These are phyloP conservation scores for Pocillopora verrucosa DNA, from an alignment of 64 coral and sea anemone genomes.

Conservation along the genomic window DNA sequence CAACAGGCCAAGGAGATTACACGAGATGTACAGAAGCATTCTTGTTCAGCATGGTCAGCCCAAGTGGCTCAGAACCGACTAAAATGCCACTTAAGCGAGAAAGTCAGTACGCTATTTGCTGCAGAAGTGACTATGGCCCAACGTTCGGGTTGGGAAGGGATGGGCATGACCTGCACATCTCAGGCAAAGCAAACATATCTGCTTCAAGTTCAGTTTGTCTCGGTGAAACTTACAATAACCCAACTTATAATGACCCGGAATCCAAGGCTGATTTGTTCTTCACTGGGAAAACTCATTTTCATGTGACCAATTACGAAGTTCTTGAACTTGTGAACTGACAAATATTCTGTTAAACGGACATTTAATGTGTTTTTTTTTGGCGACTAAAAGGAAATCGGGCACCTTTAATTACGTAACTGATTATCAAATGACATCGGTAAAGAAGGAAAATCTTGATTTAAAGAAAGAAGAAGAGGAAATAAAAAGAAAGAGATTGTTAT, in stretches of 20 bases:
- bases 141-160: background rate
- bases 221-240: conserved; percentile 26
- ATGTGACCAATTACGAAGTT: conserved; percentile 17
- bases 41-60: background rate
- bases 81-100: background rate
- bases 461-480: too few species aligned
- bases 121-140: background rate
- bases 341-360: too few species aligned
- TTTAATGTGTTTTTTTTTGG: too few species aligned
- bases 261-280: background rate
- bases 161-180: background rate
- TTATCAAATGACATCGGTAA: too few species aligned
- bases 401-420: too few species aligned
- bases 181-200: background rate
- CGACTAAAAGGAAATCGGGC: too few species aligned
- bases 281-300: background rate
- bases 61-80: background rate
- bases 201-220: background rate
- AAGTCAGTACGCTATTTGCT: background rate
- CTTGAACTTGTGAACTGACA: background rate
- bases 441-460: too few species aligned
- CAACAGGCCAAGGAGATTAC: background rate
- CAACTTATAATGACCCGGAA: too few species aligned
- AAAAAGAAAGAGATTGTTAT: too few species aligned
- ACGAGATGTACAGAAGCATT: background rate